Conservation (phyloP, 1,140 invertebrate species). For the Ctenoplectra terminalis region DNA sequence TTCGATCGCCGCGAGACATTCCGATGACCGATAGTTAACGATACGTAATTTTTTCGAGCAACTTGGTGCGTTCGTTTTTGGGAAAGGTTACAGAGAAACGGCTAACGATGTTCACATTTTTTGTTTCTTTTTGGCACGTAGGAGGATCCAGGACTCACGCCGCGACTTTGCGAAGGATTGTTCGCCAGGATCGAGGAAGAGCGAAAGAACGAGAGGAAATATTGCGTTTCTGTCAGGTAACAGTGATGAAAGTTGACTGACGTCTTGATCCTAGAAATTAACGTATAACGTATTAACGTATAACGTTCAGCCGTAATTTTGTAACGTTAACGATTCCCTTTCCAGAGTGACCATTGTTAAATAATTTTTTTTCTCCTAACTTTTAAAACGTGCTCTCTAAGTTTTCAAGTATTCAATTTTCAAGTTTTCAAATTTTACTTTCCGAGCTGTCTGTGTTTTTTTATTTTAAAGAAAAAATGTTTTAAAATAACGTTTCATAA, state of each 20-base stretch:
- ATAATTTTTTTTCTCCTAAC: no score
- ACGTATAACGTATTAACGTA: no score
- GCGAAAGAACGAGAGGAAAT: conserved; percentile 59
- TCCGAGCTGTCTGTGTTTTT: no score
- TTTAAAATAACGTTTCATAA: neutral
- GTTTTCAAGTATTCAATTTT: no score
- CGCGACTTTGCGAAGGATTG: conserved; percentile 82
- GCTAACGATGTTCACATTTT: neutral
- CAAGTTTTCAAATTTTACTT: no score
- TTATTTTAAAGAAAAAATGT: neutral
- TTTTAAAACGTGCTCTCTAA: no score
- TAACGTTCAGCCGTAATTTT: no score
- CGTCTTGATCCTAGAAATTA: no score
- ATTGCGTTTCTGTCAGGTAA: conserved; percentile 73
- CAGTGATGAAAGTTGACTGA: no score
- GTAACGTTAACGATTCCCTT: no score
- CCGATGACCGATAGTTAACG: conserved; percentile 34
- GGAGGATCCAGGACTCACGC: conserved; percentile 83
- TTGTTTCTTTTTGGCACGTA: conserved; percentile 49
- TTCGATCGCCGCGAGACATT: conserved; percentile 22
- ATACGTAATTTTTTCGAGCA: conserved; percentile 25
- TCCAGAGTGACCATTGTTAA: no score
- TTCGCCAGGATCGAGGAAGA: conserved; percentile 74
- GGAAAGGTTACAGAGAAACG: neutral
- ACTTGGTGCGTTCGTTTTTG: neutral